Conservation (phyloP, 2,888 invertebrate species). For the Drosophila antonietae region DNA sequence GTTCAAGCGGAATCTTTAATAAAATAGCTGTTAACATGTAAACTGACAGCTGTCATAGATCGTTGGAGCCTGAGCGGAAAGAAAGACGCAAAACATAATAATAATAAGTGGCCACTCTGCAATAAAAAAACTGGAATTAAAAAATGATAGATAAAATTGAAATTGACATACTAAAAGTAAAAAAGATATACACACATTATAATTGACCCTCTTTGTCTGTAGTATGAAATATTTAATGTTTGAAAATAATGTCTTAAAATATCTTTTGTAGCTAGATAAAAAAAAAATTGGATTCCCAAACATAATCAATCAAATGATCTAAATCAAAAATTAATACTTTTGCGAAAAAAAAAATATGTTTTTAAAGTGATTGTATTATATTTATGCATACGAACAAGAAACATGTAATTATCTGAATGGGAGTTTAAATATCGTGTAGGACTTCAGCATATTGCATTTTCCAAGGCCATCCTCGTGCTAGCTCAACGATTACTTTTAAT, state of each 20-base stretch:
- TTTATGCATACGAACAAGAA: background rate
- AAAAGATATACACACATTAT: background rate
- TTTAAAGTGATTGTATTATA: background rate
- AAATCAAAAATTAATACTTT: background rate
- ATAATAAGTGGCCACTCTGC: slow-evolving; percentile 3
- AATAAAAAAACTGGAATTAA: slow-evolving; percentile 2
- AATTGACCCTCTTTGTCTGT: background rate
- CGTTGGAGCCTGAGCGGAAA: slow-evolving; percentile 2
- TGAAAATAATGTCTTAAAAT: background rate
- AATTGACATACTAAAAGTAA: background rate
- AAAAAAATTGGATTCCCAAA: background rate
- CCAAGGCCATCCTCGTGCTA: background rate
- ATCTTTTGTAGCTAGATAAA: background rate
- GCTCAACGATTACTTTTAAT: slow-evolving; percentile 7
- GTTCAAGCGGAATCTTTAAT: background rate
- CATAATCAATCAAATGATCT: background rate
- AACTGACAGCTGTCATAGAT: slow-evolving; percentile 32
- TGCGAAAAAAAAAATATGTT: background rate
- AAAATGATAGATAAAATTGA: slow-evolving; percentile 5
- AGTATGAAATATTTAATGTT: background rate
- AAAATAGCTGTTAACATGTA: slow-evolving; percentile 28
- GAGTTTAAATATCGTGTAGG: background rate
- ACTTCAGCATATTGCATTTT: background rate
- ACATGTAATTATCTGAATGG: slow-evolving; percentile 5
- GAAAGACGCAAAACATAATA: background rate